Evolutionary conservation across 2,797 vertebrate genomes (phyloP).

Genomic region (Gymnoscopelus braueri): DNA sequence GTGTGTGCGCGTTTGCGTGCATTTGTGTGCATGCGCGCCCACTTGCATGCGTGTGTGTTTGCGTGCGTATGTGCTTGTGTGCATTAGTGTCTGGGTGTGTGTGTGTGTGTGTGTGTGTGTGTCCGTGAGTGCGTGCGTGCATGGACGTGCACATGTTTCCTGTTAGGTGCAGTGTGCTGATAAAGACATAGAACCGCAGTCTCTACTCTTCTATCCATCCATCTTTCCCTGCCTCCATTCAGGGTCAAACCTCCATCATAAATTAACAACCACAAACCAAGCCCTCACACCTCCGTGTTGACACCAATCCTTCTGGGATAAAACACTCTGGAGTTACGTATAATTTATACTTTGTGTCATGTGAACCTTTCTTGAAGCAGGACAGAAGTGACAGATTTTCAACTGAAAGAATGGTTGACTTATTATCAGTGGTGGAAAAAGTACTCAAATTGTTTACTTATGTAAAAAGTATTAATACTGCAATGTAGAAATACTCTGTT

Average conservation of each 20-base stretch:
- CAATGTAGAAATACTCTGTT: too few species aligned
- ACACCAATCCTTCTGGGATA: too few species aligned
- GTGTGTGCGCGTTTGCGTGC: not conserved
- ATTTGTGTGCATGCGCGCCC: constrained; percentile 13
- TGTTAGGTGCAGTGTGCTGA: constrained; percentile 71
- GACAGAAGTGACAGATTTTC: too few species aligned
- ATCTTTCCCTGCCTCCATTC: constrained; percentile 55
- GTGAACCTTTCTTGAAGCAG: too few species aligned
- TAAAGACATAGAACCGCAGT: constrained; percentile 75
- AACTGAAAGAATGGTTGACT: too few species aligned
- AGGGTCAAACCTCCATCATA: constrained; percentile 61
- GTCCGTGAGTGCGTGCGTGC: constrained; percentile 6
- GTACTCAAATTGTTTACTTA: too few species aligned
- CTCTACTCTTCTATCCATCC: constrained; percentile 40
- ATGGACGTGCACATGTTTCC: constrained; percentile 59
- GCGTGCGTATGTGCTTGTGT: not conserved
- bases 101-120: constrained; percentile 1
- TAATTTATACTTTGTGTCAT: too few species aligned
- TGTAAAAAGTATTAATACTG: too few species aligned
- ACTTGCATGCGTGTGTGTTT: constrained; percentile 9
- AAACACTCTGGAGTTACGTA: too few species aligned
- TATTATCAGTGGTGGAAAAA: too few species aligned
- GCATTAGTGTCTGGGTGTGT: constrained; percentile 18
- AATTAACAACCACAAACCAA: constrained; percentile 72
- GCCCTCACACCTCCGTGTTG: not conserved